Evolutionary conservation across 37 sponge, comb jelly and placozoan species (phyloP).

Genomic region (Bolinopsis microptera): DNA sequence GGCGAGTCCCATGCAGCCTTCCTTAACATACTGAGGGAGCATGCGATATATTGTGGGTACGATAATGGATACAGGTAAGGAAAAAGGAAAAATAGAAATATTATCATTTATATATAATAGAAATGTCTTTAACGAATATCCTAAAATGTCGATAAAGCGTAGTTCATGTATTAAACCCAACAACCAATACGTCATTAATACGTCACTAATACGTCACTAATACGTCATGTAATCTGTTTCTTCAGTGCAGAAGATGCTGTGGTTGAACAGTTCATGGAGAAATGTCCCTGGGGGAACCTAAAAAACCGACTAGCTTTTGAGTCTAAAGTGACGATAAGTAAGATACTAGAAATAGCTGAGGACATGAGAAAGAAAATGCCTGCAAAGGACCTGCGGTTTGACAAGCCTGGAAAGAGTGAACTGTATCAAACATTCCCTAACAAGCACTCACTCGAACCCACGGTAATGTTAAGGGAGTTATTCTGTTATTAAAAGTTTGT

Average conservation of each 20-base stretch:
- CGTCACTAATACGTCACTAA: too few relatives aligned
- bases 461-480: too few relatives aligned
- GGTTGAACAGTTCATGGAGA: constrained; percentile 17
- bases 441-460: not conserved
- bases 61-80: constrained; percentile 30
- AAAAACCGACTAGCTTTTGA: not conserved
- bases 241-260: not conserved
- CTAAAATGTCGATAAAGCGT: too few relatives aligned
- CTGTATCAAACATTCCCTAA: not conserved
- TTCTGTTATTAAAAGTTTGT: too few relatives aligned
- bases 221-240: too few relatives aligned
- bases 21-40: not conserved
- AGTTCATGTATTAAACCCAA: too few relatives aligned
- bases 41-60: not conserved
- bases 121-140: too few relatives aligned
- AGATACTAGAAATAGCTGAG: not conserved
- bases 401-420: not conserved
- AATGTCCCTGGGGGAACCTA: not conserved
- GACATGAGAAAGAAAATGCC: not conserved
- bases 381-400: not conserved
- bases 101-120: too few relatives aligned
- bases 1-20: not conserved
- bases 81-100: too few relatives aligned
- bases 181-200: too few relatives aligned
- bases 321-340: not conserved